phyloP scores from a whole-genome alignment of 2,888 invertebrate species.

The Leptopterna dolabrata region DNA sequence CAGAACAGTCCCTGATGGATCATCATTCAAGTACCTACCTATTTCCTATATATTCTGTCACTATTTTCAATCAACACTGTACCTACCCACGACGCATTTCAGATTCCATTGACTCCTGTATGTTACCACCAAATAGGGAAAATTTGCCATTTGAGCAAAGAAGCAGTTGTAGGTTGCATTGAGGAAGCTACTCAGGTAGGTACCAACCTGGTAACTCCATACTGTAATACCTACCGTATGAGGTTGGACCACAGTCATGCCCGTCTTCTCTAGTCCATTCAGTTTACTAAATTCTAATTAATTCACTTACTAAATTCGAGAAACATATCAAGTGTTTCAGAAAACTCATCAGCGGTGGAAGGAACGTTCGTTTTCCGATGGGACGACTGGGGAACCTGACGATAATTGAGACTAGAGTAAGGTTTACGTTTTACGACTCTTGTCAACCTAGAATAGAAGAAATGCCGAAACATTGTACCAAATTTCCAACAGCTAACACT shows the following conservation, averaged over 20 bases:
- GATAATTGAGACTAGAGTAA: neutral
- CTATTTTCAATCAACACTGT: no score
- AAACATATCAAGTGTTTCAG: slow-evolving; percentile 30
- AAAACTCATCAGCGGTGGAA: neutral
- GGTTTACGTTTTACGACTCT: neutral
- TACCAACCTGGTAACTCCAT: no score
- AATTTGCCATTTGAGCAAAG: slow-evolving; percentile 37
- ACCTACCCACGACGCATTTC: neutral
- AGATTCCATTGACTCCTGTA: slow-evolving; percentile 44
- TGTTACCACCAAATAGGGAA: slow-evolving; percentile 16
- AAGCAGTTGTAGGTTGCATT: slow-evolving; percentile 46
- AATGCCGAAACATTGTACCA: neutral
- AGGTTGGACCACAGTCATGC: no score
- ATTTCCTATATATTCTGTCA: no score
- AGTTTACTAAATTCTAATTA: no score
- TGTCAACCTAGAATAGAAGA: neutral
- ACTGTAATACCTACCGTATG: no score
- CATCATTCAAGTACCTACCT: no score
- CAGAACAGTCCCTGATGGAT: no score
- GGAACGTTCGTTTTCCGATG: slow-evolving; percentile 13
- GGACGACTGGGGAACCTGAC: neutral
- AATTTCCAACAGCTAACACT: neutral
- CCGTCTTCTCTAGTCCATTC: no score
- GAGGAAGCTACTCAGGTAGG: slow-evolving; percentile 55
- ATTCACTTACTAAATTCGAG: no score